phyloP scores from a whole-genome alignment of 2,888 invertebrate genomes.

The Leucophenga maculata region DNA sequence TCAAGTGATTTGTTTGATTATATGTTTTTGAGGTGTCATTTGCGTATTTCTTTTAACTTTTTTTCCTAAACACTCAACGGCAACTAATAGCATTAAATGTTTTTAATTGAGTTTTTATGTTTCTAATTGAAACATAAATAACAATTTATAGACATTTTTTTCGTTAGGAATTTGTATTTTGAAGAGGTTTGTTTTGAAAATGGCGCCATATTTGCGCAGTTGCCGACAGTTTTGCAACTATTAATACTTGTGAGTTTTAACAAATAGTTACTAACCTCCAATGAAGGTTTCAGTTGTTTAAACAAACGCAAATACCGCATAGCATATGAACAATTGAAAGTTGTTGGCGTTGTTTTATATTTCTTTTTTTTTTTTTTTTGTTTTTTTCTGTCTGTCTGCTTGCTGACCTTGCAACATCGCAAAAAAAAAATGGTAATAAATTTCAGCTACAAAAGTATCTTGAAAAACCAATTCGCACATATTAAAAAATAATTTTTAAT shows the following conservation, averaged over 20 bases:
- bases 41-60: neutral
- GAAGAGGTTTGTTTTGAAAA: neutral
- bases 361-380: no score
- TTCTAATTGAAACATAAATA: conserved; percentile 28
- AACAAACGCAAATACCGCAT: neutral
- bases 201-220: conserved; percentile 18
- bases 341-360: neutral
- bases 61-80: neutral
- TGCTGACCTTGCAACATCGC: conserved; percentile 1
- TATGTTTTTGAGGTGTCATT: neutral
- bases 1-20: conserved; percentile 24
- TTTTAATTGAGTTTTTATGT: conserved; percentile 27
- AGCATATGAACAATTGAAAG: conserved; percentile 18
- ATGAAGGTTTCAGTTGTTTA: conserved; percentile 13
- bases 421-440: no score
- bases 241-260: neutral
- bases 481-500: conserved; percentile 30
- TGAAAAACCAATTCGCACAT: no score
- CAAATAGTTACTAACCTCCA: conserved; percentile 11
- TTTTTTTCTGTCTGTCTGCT: conserved; percentile 10
- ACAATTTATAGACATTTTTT: conserved; percentile 22
- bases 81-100: conserved; percentile 17
- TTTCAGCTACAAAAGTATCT: conserved; percentile 27
- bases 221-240: neutral
- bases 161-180: neutral